Base-by-base conservation (phyloP, 2,888 invertebrate species). In the Pinctada fucata region DNA sequence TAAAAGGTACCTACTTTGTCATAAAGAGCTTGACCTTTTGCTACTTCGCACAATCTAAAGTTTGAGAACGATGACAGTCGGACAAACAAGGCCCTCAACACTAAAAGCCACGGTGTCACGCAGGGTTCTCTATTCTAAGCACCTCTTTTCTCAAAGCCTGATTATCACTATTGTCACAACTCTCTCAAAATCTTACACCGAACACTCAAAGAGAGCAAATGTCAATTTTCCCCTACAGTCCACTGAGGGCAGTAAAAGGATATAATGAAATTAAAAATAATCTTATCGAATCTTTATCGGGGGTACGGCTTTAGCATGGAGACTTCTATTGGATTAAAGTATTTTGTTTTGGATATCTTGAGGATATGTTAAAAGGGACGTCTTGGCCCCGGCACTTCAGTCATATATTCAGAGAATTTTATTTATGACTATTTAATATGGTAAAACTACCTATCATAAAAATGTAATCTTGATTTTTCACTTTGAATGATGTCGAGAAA, bases 251-350 rank as follows among this genome's bases (percentile, higher is more conserved):
- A 52, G 58, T 52, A 52, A 52, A 52, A 52, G 58, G 58, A 52
- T 10, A 5, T 52, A 52, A 52, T 52, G 58, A 52, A 52, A 52
- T 52, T 52, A 68, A 45, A 66, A n/a, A 68, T 68, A 45, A 68
- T 68, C 31, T 68, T 68, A 68, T 68, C 68, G 47, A 47, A 68
- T 3, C 10, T 68, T 68, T 68, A 68, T 5, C 16, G 10, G 68
- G 68, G 47, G 47, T 5, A 13, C 45, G 68, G 47, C 4, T 45
- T 68, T 45, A 31, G 10, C 3, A 3, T 45, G 4, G 45, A 68
- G 45, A 68, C 47, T 47, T 68, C 47, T 68, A 68, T 68, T 68
- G 68, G 68, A 68, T 68, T 47, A 68, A 45, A n/a, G 45, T 31
- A 5, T 8, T 68, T 68, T 5, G 5, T 68, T 31, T n/a, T 31